Percentiles rank a stretch among this genome's conserved stretches.
These are phyloP conservation scores for Panopea generosa DNA, from an alignment of 2,888 invertebrate species.

Conservation along the genomic window DNA sequence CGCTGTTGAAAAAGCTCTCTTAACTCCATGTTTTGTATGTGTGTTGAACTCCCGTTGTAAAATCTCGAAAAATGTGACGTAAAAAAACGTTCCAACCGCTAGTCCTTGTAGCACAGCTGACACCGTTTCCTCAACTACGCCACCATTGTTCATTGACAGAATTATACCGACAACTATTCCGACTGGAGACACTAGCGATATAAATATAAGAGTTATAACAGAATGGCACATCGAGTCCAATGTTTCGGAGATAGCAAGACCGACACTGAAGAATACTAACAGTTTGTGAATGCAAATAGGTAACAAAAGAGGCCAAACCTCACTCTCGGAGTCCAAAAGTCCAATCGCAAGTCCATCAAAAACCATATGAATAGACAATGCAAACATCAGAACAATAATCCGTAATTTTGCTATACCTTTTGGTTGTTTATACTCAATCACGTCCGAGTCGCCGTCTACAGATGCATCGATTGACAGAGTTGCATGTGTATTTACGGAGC, in stretches of 20 bases:
- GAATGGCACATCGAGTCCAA: conserved; percentile 27
- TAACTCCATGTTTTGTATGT: background rate
- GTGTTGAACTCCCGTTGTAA: conserved; percentile 25
- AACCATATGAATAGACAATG: conserved; percentile 87
- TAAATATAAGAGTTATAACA: conserved; percentile 4
- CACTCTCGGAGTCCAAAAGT: conserved; percentile 81
- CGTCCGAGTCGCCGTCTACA: background rate
- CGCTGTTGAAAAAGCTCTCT: background rate
- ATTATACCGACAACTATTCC: conserved; percentile 30
- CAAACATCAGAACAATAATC: conserved; percentile 86
- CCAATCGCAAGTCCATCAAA: conserved; percentile 88
- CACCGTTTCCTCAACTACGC: background rate
- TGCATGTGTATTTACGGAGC: too few species aligned
- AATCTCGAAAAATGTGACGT: conserved; percentile 46
- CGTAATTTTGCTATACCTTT: conserved; percentile 67
- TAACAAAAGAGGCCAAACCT: conserved; percentile 82
- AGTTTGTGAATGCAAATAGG: conserved; percentile 87
- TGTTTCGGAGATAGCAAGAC: conserved; percentile 66
- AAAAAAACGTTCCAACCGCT: conserved; percentile 43
- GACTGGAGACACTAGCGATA: conserved; percentile 24
- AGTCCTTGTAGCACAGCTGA: conserved; percentile 32
- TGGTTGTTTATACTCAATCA: background rate
- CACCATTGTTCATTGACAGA: conserved; percentile 5
- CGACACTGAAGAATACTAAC: conserved; percentile 87
- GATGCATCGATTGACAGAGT: too few species aligned